Evolutionary conservation across 2,888 invertebrate genomes (phyloP), one percentile per base, ranked within the genome.

Genomic region (Epiperipatus broadwayi): DNA sequence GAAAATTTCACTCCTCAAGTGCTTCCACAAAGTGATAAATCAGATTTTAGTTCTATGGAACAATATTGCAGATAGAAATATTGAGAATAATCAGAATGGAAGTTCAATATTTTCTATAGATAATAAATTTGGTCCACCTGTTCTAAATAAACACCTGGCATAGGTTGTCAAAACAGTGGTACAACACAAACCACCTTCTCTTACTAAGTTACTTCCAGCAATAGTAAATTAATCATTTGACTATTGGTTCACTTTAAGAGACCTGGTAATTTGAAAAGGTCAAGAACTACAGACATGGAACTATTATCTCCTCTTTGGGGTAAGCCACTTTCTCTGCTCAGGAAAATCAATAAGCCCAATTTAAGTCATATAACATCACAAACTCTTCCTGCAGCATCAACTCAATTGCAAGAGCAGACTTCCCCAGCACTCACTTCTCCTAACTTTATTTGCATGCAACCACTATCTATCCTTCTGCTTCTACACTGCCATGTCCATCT

Each of bases 1-100:
- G 80, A 49, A 79, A 78, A 31, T n/a, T 79, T 81, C 21, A 83
- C 83, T 21, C 83, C 84, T 8, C 73, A 75, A 48, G 78, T 78
- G 18, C 78, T 78, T 40, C 71, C 74, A 35, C 59, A 63, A 14
- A 57, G 58, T 22, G 72, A 69, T 51, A 72, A 77, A 53, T 72
- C 73, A 40, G 68, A 68, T 22, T 43, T 45, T 25, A 37, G 41
- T 21, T 21, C 32, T 3, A 35, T n/a, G n/a, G n/a, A n/a, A n/a
- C n/a, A n/a, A n/a, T n/a, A n/a, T n/a, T n/a, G n/a, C n/a, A n/a
- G n/a, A n/a, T n/a, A n/a, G n/a, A n/a, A n/a, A n/a, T n/a, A n/a
- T n/a, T n/a, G n/a, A n/a, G n/a, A n/a, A n/a, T n/a, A n/a, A n/a
- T n/a, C n/a, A 30, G 10, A 29, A 34, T 14, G 29, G 37, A 37